Base-by-base conservation (phyloP, 2,797 vertebrate species). In the Anniella stebbinsi region DNA sequence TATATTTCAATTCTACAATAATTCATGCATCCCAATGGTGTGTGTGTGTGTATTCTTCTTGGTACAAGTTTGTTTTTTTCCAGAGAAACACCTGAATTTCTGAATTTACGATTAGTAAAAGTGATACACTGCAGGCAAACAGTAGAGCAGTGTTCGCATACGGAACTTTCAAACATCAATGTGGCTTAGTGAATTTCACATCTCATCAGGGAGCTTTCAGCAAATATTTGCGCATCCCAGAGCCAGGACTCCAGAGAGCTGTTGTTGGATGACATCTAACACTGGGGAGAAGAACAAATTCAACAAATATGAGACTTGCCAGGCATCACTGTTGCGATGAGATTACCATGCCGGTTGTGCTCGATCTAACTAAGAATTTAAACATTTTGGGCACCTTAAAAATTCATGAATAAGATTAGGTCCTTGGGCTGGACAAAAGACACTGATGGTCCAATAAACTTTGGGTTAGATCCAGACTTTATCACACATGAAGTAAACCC, bases 121-220 rank as follows among this genome's bases (percentile, higher is more conserved):
- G 51, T 21, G 38, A 12, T 36, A 48, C 18, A 72, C 33, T 48
- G 38, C 57, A 73, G 51, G 57, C 33, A 36, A 66, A 45, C 72
- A 76, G 15, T 41, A 84, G 4, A 48, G 45, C 69, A 23, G 25
- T 4, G 28, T 72, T 41, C n/a, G 70, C 4, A 41, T 33, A 25
- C 36, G 45, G 21, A 72, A 38, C 88, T 90, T 25, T 87, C 66
- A 78, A 60, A 23, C 18, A 63, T 45, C 18, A 81, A 38, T 86
- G 83, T 86, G 73, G 13, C 36, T 83, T 89, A 87, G 41, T 78
- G 30, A 51, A 67, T 78, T 38, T 80, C 48, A 70, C 45, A 70
- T 70, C 41, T 84, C 6, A 25, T 57, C 9, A 5, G 21, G 23
- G 21, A 21, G 45, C 12, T 87, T 87, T 25, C 23, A 12, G 48